Percentiles rank a stretch among this genome's conserved stretches.
These are phyloP conservation scores for Pollenia angustigena DNA, from an alignment of 2,888 invertebrate genomes.

Conservation along the genomic window DNA sequence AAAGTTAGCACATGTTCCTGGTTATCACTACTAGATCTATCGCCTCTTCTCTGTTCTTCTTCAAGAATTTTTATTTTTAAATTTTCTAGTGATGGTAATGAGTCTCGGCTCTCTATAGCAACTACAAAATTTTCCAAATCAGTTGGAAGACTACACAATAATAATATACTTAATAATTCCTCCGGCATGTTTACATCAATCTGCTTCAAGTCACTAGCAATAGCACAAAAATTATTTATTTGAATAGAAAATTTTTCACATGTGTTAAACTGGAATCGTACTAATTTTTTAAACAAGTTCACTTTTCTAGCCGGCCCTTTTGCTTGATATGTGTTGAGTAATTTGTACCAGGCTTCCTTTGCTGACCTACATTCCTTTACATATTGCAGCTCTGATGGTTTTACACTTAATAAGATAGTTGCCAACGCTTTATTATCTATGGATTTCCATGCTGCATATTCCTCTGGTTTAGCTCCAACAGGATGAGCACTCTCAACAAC, in stretches of 20 bases:
- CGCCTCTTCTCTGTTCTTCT: constrained; percentile 16
- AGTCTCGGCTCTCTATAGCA: constrained; percentile 34
- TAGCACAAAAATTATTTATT: constrained; percentile 22
- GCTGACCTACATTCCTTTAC: constrained; percentile 17
- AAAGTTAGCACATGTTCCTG: constrained; percentile 24
- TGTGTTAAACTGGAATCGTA: constrained; percentile 13
- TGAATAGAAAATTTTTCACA: constrained; percentile 27
- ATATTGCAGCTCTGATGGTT: neutral
- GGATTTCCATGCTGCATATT: constrained; percentile 17
- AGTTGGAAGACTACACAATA: constrained; percentile 31
- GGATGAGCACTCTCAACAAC: constrained; percentile 33
- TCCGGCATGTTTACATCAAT: constrained; percentile 5
- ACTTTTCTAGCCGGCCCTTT: constrained; percentile 27
- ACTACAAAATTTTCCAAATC: constrained; percentile 39
- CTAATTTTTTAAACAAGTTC: constrained; percentile 27
- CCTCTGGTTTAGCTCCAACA: neutral
- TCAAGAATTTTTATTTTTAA: constrained; percentile 13
- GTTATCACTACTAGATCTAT: neutral
- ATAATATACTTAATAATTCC: constrained; percentile 19
- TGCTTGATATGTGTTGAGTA: constrained; percentile 1
- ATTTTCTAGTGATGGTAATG: neutral
- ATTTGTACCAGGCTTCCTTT: constrained; percentile 18
- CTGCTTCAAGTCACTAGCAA: constrained; percentile 12
- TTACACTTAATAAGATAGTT: constrained; percentile 27
- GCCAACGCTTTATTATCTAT: constrained; percentile 49